These are phyloP conservation scores for Eilema depressum DNA, from an alignment of 2,888 invertebrate species.

Conservation along the genomic window DNA sequence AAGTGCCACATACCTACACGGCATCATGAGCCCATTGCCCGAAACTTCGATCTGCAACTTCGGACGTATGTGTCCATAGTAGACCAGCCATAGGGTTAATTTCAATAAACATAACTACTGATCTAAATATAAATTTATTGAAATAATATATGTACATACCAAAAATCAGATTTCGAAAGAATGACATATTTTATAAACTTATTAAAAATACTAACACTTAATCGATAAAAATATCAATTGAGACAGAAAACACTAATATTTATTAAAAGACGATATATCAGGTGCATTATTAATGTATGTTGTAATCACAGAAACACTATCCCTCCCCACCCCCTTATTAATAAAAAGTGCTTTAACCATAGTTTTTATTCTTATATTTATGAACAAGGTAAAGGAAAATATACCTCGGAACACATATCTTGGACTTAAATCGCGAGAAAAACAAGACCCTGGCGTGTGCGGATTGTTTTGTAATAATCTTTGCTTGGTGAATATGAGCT, in stretches of 20 bases:
- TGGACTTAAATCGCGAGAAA: no score
- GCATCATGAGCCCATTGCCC: no score
- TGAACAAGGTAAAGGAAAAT: no score
- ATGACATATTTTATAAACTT: not conserved
- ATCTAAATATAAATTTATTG: constrained; percentile 5
- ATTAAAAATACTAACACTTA: not conserved
- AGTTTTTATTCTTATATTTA: not conserved
- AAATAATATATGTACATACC: not conserved
- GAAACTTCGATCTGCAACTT: no score
- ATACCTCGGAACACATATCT: no score
- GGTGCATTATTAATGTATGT: not conserved
- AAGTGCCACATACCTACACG: no score
- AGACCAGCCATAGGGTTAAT: not conserved
- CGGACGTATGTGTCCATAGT: no score
- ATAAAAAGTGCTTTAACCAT: not conserved
- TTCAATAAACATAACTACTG: not conserved
- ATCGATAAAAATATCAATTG: not conserved
- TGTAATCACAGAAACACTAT: not conserved
- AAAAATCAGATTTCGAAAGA: not conserved
- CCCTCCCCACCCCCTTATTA: not conserved
- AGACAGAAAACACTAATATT: not conserved
- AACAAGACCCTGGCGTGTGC: no score
- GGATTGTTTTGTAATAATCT: no score
- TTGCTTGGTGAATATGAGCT: no score
- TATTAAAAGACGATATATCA: not conserved